Conservation (phyloP, 2,113 vertebrate genomes). For the Quiscalus mexicanus region DNA sequence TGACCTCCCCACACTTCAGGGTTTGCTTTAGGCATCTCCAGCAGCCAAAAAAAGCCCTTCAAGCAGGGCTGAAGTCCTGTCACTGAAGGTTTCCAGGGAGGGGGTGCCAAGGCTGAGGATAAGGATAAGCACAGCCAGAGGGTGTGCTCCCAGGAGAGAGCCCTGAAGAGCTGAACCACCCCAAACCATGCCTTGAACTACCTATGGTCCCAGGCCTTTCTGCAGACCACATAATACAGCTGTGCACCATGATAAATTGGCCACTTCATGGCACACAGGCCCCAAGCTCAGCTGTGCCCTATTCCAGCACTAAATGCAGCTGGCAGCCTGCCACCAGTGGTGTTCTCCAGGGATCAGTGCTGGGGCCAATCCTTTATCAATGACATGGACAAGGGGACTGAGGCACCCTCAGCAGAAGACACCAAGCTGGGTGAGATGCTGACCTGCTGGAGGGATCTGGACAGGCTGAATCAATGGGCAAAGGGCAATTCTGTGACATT, state of each 20-base stretch:
- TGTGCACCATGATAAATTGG: rapidly evolving
- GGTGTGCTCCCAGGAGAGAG: neutral
- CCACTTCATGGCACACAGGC: neutral
- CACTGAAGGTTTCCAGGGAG: neutral
- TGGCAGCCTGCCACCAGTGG: neutral
- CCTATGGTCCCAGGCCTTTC: neutral
- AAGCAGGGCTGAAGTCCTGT: neutral
- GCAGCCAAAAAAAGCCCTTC: neutral
- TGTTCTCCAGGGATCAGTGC: neutral
- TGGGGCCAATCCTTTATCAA: neutral
- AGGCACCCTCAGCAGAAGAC: neutral
- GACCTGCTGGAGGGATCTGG: neutral
- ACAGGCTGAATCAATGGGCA: neutral
- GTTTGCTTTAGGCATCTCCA: neutral
- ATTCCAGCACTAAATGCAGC: neutral
- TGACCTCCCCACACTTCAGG: neutral
- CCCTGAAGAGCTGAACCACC: neutral
- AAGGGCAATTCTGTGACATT: neutral
- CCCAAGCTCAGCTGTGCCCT: neutral
- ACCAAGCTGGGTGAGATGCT: rapidly evolving
- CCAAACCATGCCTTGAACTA: rapidly evolving
- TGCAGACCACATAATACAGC: neutral
- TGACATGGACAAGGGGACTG: rapidly evolving
- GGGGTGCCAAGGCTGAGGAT: neutral
- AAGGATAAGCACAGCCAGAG: neutral